Base-by-base conservation (phyloP, 2,797 vertebrate species). In the Mus minutoides region DNA sequence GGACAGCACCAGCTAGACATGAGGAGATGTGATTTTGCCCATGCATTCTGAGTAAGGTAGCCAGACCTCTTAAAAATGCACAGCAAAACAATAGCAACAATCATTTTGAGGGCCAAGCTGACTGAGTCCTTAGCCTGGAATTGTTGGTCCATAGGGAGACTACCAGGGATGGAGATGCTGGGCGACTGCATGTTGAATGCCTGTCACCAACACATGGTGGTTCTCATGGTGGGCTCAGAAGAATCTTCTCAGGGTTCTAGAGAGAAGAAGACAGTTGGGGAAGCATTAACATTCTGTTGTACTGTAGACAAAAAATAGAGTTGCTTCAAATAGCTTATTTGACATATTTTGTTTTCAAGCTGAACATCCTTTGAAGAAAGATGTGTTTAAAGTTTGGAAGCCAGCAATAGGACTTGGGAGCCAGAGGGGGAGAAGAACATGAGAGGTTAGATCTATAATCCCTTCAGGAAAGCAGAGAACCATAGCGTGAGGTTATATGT, bases 331-430 rank as follows among this genome's bases (percentile, higher is more conserved):
- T 85, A 88, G 64, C 29, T 60, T 75, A 21, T 85, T 87, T 80
- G 88, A 54, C 5, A 1, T 88, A 87, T 73, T 75, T 92, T 52
- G n/a, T 79, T 96, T 92, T 73, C n/a, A 83, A 79, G 73, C 88
- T 26, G 76, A 60, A 78, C 95, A 89, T 82, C 77, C 40, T 88
- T 85, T 86, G 34, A 77, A 80, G 49, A 93, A 89, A 60, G 31
- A 13, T 7, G 12, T 86, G 43, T 40, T 91, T 91, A 56, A 71
- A 76, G 54, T 80, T 87, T 76, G 49, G 62, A 83, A 91, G 69
- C 26, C 60, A 69, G 11, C 34, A 71, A 13, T 43, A 62, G 75
- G 52, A 29, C 8, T 58, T 88, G 37, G 16, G 60, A 40, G 9
- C n/a, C 54, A 79, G 37, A 75, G 46, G 21, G 37, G 31, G 56